These are phyloP conservation scores for Drosophila eugracilis DNA, from an alignment of 1,140 invertebrate species.

Conservation along the genomic window DNA sequence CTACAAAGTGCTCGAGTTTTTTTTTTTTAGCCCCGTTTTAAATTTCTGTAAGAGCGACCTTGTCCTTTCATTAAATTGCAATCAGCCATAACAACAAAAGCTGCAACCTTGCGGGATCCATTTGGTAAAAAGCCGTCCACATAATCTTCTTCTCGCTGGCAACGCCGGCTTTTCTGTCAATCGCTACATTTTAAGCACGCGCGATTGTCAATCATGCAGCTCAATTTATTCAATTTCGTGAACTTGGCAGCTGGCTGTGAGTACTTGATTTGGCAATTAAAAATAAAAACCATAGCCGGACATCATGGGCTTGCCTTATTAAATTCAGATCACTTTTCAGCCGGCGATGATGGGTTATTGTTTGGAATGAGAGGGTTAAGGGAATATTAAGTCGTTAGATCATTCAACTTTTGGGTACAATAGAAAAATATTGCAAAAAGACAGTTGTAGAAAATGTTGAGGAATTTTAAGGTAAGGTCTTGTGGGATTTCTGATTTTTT, in stretches of 20 bases:
- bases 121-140: slow-evolving; percentile 23
- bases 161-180: slow-evolving; percentile 29
- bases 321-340: slow-evolving; percentile 47
- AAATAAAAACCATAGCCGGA: slow-evolving; percentile 27
- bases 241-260: slow-evolving; percentile 46
- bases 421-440: too few species aligned
- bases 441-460: too few species aligned
- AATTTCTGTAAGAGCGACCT: slow-evolving; percentile 22
- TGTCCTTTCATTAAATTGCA: slow-evolving; percentile 39
- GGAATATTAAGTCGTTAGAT: neutral
- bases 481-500: too few species aligned
- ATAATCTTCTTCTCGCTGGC: slow-evolving; percentile 16
- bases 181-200: slow-evolving; percentile 51
- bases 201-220: slow-evolving; percentile 30
- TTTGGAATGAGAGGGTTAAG: neutral
- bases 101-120: slow-evolving; percentile 47
- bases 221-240: slow-evolving; percentile 57
- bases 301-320: slow-evolving; percentile 50
- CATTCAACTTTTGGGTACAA: neutral
- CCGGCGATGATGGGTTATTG: slow-evolving; percentile 18
- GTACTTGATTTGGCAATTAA: slow-evolving; percentile 16
- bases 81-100: slow-evolving; percentile 38
- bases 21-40: slow-evolving; percentile 4
- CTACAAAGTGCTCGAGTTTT: neutral
- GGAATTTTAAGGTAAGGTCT: too few species aligned